phyloP scores from a whole-genome alignment of 2,888 invertebrate species.

The Norana najaformis region DNA sequence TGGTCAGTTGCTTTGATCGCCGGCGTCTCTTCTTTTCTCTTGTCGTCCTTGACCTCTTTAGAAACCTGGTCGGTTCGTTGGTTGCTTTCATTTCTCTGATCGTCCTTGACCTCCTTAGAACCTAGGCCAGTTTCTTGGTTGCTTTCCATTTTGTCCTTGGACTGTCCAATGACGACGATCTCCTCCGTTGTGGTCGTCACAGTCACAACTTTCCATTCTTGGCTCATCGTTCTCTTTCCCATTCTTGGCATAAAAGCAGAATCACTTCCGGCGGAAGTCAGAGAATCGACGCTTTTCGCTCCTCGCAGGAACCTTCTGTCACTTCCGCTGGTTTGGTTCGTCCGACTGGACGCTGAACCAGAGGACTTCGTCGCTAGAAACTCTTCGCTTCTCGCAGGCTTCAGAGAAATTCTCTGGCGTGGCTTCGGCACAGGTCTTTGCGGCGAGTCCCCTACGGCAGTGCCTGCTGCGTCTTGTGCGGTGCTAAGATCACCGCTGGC shows the following conservation, averaged over 20 bases:
- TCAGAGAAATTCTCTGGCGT: not conserved
- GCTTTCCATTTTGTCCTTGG: not conserved
- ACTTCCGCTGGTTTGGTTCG: not conserved
- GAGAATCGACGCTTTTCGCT: not conserved
- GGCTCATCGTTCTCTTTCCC: constrained; percentile 7
- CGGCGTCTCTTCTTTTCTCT: not conserved
- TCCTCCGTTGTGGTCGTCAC: constrained; percentile 15
- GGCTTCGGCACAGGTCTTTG: not conserved
- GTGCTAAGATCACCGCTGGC: not conserved
- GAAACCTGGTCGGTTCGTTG: too few relatives aligned
- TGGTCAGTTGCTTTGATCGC: not conserved
- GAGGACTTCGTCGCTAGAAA: not conserved
- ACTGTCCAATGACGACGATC: not conserved
- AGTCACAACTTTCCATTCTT: not conserved
- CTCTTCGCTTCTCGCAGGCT: constrained; percentile 20
- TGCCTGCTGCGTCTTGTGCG: not conserved
- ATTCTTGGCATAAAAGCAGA: not conserved
- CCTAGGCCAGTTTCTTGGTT: not conserved
- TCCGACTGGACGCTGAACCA: not conserved
- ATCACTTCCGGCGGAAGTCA: not conserved
- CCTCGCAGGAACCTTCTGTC: not conserved
- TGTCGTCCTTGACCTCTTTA: not conserved
- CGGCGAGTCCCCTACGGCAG: not conserved
- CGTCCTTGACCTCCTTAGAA: not conserved
- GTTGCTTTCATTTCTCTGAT: not conserved